Evolutionary conservation across 2,797 vertebrate genomes (phyloP), one percentile per base, ranked within the genome.

Genomic region (Anguilla megastoma): DNA sequence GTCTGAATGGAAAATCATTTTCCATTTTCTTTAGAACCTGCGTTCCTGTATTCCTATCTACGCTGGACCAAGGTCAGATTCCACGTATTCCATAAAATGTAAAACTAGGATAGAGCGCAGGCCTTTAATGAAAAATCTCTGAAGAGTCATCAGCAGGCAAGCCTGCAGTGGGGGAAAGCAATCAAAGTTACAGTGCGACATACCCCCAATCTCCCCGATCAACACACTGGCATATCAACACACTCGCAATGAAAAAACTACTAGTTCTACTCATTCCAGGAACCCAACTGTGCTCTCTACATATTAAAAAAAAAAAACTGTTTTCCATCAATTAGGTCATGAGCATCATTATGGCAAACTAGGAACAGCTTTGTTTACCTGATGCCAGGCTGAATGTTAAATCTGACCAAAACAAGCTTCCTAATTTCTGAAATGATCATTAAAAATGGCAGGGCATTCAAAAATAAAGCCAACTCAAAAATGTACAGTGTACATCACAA

Each of bases 391-490:
- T 84, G 27, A 87, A 45, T 33, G 24, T 84, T 69, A 36, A 66
- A 41, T 83, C 83, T 24, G 6, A 69, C 84, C 60, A 87, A 76
- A 69, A 83, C 27, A 84, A 83, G 56, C 36, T 24, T 21, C 30
- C 30, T 79, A 48, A 76, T 79, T 56, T 79, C 33, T 24, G 54
- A 79, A 87, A 69, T 87, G 14, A 69, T 87, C 56, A 84, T 66
- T 66, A 84, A 86, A 86, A 74, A 48, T 45, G 41, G 41, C 82
- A 71, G 30, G 48, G 33, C 50, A 79, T 33, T 56, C 30, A 58
- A 87, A 87, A 54, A 14, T 54, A 33, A 83, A 21, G 16, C 41
- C 63, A 56, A 21, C 24, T 24, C 66, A 83, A 48, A 80, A 60
- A 41, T 80, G 71, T 69, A 27, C 36, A 84, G 56, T 3, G 10